Conservation (phyloP, 2,113 vertebrate species). For the Riparia riparia region DNA sequence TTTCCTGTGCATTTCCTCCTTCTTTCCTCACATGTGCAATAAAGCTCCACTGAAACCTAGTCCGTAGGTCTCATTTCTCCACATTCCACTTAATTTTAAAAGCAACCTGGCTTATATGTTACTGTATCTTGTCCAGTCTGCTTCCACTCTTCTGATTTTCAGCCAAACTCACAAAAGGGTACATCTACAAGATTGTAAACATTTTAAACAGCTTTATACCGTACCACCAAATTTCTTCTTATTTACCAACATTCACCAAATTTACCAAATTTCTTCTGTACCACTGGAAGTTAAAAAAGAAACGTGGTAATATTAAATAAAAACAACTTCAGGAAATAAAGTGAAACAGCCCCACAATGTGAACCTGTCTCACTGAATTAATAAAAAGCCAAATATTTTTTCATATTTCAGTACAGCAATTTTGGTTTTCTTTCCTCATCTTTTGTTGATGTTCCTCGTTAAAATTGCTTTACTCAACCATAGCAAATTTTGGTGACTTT, state of each 20-base stretch:
- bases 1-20: background rate
- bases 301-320: background rate
- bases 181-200: conserved; percentile 2
- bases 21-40: conserved; percentile 23
- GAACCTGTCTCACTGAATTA: background rate
- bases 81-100: background rate
- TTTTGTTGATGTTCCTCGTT: background rate
- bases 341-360: background rate
- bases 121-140: background rate
- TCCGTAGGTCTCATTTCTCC: background rate
- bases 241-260: background rate
- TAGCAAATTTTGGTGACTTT: background rate
- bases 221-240: background rate
- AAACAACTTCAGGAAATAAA: background rate
- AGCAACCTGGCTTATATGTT: background rate
- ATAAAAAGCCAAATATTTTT: background rate
- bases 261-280: background rate
- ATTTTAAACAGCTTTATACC: background rate
- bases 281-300: background rate
- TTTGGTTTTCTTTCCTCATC: background rate
- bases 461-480: background rate
- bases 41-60: background rate
- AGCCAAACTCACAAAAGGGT: background rate
- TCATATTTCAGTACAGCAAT: background rate
- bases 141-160: background rate